phyloP scores from a whole-genome alignment of 2,113 vertebrate species.

The Melanerpes aurifrons region DNA sequence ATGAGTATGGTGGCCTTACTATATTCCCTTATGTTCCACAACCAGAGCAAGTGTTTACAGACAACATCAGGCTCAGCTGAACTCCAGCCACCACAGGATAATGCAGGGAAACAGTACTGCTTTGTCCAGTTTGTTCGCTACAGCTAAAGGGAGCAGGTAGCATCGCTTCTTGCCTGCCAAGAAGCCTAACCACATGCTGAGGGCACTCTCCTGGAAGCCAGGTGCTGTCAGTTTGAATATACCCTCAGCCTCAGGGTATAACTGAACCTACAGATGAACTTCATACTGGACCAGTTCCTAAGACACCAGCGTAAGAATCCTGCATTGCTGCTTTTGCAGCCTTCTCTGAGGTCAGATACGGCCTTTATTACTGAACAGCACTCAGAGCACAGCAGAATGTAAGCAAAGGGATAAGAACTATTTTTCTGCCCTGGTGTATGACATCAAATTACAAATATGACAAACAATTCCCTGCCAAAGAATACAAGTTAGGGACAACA shows the following conservation, averaged over 20 bases:
- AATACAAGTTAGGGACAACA: conserved; percentile 23
- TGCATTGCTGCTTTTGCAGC: background rate
- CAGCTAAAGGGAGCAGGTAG: background rate
- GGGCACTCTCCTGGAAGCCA: background rate
- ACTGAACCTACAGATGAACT: background rate
- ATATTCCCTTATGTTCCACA: background rate
- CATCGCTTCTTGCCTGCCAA: accelerated
- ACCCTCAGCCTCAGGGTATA: background rate
- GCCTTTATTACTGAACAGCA: background rate
- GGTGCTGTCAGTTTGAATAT: accelerated
- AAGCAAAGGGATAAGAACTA: conserved; percentile 31
- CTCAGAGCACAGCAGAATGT: background rate
- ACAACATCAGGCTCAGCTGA: background rate
- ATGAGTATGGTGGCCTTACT: background rate
- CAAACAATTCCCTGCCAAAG: conserved; percentile 45
- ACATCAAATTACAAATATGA: conserved; percentile 42
- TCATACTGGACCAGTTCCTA: background rate
- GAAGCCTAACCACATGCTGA: accelerated
- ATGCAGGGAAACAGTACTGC: background rate
- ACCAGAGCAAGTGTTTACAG: background rate
- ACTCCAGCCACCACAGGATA: background rate
- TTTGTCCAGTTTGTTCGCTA: background rate
- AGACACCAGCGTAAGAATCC: background rate
- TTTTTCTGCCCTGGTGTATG: conserved; percentile 47
- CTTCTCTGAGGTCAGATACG: background rate